Evolutionary conservation across 2,888 invertebrate species (phyloP).

Genomic region (Meghimatium bilineatum): DNA sequence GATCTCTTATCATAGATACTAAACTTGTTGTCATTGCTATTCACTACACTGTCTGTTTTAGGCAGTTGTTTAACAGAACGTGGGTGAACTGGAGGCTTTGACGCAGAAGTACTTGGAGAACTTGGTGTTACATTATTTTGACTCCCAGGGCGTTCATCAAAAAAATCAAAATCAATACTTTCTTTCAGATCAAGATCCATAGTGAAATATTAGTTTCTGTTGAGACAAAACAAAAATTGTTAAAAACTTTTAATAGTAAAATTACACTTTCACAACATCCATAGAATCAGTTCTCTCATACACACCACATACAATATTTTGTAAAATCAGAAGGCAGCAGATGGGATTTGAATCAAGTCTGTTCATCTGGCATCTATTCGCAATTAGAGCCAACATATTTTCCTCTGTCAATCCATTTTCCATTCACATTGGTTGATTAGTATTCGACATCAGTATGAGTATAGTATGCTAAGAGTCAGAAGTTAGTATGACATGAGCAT

Average conservation of each 20-base stretch:
- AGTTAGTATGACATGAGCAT: too few relatives aligned
- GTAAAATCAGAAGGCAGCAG: too few relatives aligned
- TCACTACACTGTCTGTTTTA: background rate
- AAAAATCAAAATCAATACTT: slow-evolving; percentile 64
- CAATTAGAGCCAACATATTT: too few relatives aligned
- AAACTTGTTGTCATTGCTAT: background rate
- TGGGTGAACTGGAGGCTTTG: slow-evolving; percentile 45
- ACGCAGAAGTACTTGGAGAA: slow-evolving; percentile 32
- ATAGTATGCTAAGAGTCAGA: too few relatives aligned
- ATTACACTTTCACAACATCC: too few relatives aligned
- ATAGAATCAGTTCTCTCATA: too few relatives aligned
- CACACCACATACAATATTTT: too few relatives aligned
- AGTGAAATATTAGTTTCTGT: background rate
- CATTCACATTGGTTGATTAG: too few relatives aligned
- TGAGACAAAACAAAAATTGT: background rate
- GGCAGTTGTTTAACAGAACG: slow-evolving; percentile 28
- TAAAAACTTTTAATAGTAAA: background rate
- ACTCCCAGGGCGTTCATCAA: slow-evolving; percentile 58
- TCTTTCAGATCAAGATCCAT: slow-evolving; percentile 32
- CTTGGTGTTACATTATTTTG: slow-evolving; percentile 31
- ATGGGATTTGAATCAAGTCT: too few relatives aligned
- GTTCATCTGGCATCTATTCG: too few relatives aligned
- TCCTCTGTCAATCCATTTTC: too few relatives aligned
- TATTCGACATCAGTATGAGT: too few relatives aligned
- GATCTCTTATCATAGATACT: background rate